Base-by-base conservation (phyloP, 2,797 vertebrate genomes). In the Argyrosomus regius region DNA sequence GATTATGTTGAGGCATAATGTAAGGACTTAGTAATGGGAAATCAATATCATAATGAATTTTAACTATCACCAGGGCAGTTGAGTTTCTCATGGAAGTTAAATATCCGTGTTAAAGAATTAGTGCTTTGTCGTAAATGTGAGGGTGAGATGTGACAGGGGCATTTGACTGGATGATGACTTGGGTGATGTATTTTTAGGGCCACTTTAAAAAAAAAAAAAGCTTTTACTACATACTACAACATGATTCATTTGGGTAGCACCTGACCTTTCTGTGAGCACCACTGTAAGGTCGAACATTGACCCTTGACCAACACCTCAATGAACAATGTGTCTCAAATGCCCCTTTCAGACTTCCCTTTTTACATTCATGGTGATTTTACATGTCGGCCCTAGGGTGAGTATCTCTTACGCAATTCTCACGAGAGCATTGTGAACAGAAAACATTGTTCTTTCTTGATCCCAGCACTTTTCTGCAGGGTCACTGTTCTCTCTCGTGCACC, bases 211-310 rank as follows among this genome's bases (percentile, higher is more conserved):
- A 18, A 12, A 24, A 3, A 28, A 28, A 28, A 28, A 60, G 22
- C 73, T 64, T 77, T 74, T 65, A 49, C 39, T 46, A 26, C 26
- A 26, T 62, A 13, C 43, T 13, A 45, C 35, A 39, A 9, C 35
- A 9, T 39, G 22, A 59, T 71, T 54, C 17, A 46, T 64, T 63
- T 43, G 4, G 41, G 50, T 26, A 41, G n/a, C 20, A 6, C 35
- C 24, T 68, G 70, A 77, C 61, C 72, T 69, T 64, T 78, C 61
- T 68, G 52, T 31, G 39, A 31, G 68, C 46, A 13, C 4, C 10
- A 22, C 35, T 5, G 17, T 35, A 20, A 56, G 63, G 72, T 57
- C 65, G 56, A 59, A 54, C 61, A 26, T 54, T 61, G 2, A n/a
- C 57, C 48, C 49, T 61, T 28, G 13, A 49, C 8, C 43, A 35